phyloP scores from a whole-genome alignment of 2,113 vertebrate genomes.

The Takifugu flavidus region DNA sequence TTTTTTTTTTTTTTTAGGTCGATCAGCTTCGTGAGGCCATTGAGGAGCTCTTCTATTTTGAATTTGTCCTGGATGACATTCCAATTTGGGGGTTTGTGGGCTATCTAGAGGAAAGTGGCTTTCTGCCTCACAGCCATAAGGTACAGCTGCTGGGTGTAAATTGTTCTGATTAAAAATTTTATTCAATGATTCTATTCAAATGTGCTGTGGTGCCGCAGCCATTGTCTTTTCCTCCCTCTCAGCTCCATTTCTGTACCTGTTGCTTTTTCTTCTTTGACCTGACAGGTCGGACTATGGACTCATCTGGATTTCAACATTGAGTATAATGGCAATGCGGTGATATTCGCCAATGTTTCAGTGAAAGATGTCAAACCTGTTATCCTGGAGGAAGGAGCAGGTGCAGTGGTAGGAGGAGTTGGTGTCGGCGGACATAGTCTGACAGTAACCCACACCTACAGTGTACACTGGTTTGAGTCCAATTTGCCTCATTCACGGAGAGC shows the following conservation, averaged over 20 bases:
- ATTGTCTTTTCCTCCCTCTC: not conserved
- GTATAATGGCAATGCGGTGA: conserved; percentile 83
- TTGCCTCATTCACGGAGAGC: conserved; percentile 73
- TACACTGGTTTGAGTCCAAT: conserved; percentile 84
- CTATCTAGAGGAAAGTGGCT: conserved; percentile 90
- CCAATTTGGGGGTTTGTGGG: conserved; percentile 91
- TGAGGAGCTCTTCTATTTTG: conserved; percentile 92
- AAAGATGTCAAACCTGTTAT: conserved; percentile 87
- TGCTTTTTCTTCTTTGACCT: not conserved
- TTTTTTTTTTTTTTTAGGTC: conserved; percentile 67
- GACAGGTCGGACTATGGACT: conserved; percentile 87
- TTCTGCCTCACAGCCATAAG: conserved; percentile 88
- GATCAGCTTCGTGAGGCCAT: conserved; percentile 85
- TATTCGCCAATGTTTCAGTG: conserved; percentile 88
- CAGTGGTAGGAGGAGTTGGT: conserved; percentile 52
- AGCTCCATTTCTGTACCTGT: not conserved
- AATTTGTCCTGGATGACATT: conserved; percentile 89
- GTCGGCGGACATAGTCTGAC: conserved; percentile 59
- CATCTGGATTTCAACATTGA: conserved; percentile 90
- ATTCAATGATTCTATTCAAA: conserved; percentile 9
- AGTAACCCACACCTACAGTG: conserved; percentile 85
- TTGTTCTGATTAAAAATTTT: not conserved
- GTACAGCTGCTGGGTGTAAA: conserved; percentile 32
- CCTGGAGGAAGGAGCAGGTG: conserved; percentile 78
- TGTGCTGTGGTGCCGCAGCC: not conserved